Evolutionary conservation across 2,888 invertebrate species (phyloP).

Genomic region (Pemphredon lugubris): DNA sequence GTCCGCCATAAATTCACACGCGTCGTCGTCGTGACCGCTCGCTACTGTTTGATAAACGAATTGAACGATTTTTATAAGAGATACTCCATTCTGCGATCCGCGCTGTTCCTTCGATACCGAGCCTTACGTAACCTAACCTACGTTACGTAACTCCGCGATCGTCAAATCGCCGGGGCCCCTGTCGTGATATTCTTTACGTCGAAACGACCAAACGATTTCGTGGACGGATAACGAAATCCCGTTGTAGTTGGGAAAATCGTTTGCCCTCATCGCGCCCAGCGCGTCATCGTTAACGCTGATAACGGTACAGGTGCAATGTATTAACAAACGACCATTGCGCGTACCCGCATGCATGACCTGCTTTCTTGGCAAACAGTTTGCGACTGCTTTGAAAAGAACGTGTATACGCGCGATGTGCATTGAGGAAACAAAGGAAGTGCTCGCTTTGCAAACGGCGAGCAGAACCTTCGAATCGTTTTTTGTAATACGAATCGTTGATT

Average conservation of each 20-base stretch:
- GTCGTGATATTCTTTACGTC: no score
- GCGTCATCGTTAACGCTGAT: conserved; percentile 36
- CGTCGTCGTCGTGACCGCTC: no score
- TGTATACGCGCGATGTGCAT: background rate
- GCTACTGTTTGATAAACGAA: no score
- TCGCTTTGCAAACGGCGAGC: background rate
- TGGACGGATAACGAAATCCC: background rate
- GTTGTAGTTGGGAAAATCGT: conserved; percentile 33
- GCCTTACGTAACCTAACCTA: no score
- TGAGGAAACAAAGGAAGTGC: background rate
- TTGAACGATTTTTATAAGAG: no score
- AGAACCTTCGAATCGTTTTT: no score
- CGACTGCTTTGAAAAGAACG: conserved; percentile 20
- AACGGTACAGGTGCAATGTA: conserved; percentile 24
- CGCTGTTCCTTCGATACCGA: no score
- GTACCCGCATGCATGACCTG: conserved; percentile 65
- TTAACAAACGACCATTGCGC: conserved; percentile 47
- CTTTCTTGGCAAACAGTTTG: conserved; percentile 38
- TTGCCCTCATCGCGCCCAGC: conserved; percentile 11
- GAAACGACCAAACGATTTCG: no score
- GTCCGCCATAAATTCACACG: conserved; percentile 30
- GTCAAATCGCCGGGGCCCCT: no score
- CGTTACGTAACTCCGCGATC: no score
- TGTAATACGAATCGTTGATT: no score
- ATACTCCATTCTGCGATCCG: no score